A percentile compares a stretch with the other conserved stretches of the same genome.
phyloP scores from a whole-genome alignment of 37 sponge, comb jelly and placozoan genomes.

The Bolinopsis microptera region DNA sequence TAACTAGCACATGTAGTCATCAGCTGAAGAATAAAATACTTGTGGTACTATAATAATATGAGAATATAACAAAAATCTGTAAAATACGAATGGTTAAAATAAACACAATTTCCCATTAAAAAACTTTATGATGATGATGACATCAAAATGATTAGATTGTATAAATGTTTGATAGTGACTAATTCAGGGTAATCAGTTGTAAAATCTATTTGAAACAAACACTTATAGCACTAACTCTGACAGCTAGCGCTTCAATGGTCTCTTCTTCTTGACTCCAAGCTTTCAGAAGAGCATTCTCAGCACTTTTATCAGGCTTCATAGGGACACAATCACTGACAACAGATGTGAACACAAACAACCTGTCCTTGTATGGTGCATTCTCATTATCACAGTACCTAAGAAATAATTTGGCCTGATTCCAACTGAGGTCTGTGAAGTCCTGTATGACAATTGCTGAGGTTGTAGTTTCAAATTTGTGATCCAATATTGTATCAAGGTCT shows the following conservation, averaged over 20 bases:
- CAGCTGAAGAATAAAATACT: no score
- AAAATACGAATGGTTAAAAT: no score
- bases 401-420: conserved; percentile 47
- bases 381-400: conserved; percentile 48
- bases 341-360: neutral
- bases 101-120: no score
- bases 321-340: neutral
- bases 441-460: neutral
- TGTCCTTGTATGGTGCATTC: conserved; percentile 1
- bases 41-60: no score
- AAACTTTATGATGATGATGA: no score
- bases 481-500: neutral
- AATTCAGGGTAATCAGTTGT: no score
- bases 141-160: no score
- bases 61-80: no score
- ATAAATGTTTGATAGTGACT: no score
- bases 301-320: conserved; percentile 39
- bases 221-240: conserved; percentile 25
- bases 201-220: conserved; percentile 33
- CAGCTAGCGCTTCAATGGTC: conserved; percentile 44
- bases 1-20: no score
- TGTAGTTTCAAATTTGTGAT: neutral
- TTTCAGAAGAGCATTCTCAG: neutral
- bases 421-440: neutral
- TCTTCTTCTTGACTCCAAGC: conserved; percentile 6